A percentile compares a stretch with the other conserved stretches of the same genome.
Evolutionary conservation across 2,113 vertebrate genomes (phyloP).

Genomic region (Periophthalmodon schlosseri): DNA sequence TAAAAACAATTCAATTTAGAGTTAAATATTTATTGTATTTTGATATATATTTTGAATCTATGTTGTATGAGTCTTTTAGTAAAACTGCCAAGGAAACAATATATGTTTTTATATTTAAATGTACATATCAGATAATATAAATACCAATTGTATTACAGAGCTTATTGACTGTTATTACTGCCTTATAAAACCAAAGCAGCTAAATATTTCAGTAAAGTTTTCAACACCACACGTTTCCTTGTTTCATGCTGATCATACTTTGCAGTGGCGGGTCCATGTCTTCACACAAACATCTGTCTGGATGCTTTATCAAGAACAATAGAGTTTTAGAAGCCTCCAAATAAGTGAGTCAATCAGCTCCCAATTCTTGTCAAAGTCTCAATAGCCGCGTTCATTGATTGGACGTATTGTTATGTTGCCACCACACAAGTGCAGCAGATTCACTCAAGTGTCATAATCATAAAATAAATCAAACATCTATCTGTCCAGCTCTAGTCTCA

Average conservation of each 20-base stretch:
- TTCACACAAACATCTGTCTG: background rate
- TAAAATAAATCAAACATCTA: background rate
- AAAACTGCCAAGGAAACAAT: constrained; percentile 59
- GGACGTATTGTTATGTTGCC: background rate
- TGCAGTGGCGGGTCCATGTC: background rate
- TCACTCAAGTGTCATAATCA: background rate
- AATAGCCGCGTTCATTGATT: constrained; percentile 3
- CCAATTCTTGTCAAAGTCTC: background rate
- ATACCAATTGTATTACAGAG: constrained; percentile 19
- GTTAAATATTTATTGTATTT: background rate
- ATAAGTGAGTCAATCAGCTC: background rate
- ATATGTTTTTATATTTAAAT: constrained; percentile 11
- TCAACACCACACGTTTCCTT: background rate
- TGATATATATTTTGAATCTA: background rate
- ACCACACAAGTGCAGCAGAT: constrained; percentile 3
- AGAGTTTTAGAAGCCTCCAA: background rate
- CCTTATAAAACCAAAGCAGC: constrained; percentile 61
- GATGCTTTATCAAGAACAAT: background rate
- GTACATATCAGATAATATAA: constrained; percentile 6
- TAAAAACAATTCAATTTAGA: background rate
- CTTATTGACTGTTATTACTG: constrained; percentile 71
- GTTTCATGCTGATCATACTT: background rate
- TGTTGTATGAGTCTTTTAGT: constrained; percentile 25
- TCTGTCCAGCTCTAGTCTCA: background rate
- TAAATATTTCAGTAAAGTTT: constrained; percentile 43